Percentiles rank a stretch among this genome's conserved stretches.
Conservation (phyloP, 2,888 invertebrate species). For the Agrotis exclamationis region DNA sequence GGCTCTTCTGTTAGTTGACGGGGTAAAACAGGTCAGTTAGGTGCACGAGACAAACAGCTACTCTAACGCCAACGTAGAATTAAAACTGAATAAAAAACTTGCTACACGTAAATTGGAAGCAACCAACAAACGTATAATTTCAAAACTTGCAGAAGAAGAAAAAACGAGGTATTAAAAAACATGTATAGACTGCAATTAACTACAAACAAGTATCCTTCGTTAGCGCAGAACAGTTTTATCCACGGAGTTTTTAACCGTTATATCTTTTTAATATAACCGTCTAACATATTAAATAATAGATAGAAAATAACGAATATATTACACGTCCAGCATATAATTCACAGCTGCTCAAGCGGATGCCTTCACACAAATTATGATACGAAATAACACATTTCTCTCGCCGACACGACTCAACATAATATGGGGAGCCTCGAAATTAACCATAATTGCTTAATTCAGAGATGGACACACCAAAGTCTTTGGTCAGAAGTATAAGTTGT, state of each 20-base stretch:
- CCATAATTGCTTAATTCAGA: slow-evolving; percentile 91
- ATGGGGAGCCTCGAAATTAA: slow-evolving; percentile 89
- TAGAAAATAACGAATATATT: slow-evolving; percentile 76
- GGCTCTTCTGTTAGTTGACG: slow-evolving; percentile 50
- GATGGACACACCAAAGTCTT: slow-evolving; percentile 61
- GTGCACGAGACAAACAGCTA: slow-evolving; percentile 34
- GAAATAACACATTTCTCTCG: slow-evolving; percentile 90
- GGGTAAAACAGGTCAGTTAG: slow-evolving; percentile 57
- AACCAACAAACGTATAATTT: slow-evolving; percentile 49
- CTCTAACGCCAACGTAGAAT: slow-evolving; percentile 23
- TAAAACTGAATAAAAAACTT: slow-evolving; percentile 40
- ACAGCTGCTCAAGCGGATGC: slow-evolving; percentile 89
- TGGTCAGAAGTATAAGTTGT: slow-evolving; percentile 63
- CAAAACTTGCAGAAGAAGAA: slow-evolving; percentile 32
- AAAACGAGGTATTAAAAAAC: slow-evolving; percentile 48
- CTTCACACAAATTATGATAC: slow-evolving; percentile 91
- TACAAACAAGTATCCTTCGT: slow-evolving; percentile 61
- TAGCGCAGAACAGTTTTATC: slow-evolving; percentile 57
- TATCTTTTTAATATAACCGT: slow-evolving; percentile 67
- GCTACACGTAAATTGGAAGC: slow-evolving; percentile 37
- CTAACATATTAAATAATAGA: slow-evolving; percentile 74
- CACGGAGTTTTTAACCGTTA: slow-evolving; percentile 33
- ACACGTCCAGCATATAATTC: slow-evolving; percentile 83
- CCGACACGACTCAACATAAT: slow-evolving; percentile 86
- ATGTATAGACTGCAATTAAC: slow-evolving; percentile 55